These are phyloP conservation scores for Callyntrura guangdongensis DNA, from an alignment of 2,888 invertebrate genomes.

Conservation along the genomic window DNA sequence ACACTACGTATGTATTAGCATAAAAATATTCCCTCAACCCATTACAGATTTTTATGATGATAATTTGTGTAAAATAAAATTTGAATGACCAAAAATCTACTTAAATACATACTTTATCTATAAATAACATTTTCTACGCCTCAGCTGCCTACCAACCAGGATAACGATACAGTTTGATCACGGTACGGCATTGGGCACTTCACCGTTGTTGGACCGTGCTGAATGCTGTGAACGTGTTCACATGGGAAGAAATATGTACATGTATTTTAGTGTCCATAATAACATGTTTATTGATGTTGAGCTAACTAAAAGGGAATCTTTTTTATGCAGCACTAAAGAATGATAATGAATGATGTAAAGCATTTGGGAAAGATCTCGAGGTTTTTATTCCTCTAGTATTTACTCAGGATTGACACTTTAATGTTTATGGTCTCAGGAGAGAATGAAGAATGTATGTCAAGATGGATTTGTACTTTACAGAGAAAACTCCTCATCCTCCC, in stretches of 20 bases:
- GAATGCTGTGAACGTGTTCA: too few relatives aligned
- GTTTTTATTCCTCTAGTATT: conserved; percentile 51
- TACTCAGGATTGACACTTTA: conserved; percentile 67
- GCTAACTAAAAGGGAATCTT: neutral
- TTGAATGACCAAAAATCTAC: conserved; percentile 30
- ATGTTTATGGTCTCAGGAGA: conserved; percentile 59
- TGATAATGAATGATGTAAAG: conserved; percentile 35
- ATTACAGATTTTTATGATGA: conserved; percentile 24
- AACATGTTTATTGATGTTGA: neutral
- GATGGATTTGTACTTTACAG: conserved; percentile 57
- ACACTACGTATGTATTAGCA: conserved; percentile 17
- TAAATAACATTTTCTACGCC: conserved; percentile 12
- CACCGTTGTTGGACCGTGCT: too few relatives aligned
- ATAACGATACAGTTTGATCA: neutral
- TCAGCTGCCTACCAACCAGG: neutral
- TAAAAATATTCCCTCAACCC: conserved; percentile 23
- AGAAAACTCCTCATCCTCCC: conserved; percentile 21
- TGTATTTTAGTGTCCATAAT: neutral
- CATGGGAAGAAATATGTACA: neutral
- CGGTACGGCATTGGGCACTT: neutral
- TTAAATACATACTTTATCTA: neutral
- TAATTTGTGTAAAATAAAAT: conserved; percentile 53
- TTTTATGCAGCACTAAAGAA: conserved; percentile 41
- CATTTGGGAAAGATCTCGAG: conserved; percentile 5
- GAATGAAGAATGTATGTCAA: conserved; percentile 65